These are phyloP conservation scores for Teleogryllus oceanicus DNA, from an alignment of 2,888 invertebrate genomes.

Conservation along the genomic window DNA sequence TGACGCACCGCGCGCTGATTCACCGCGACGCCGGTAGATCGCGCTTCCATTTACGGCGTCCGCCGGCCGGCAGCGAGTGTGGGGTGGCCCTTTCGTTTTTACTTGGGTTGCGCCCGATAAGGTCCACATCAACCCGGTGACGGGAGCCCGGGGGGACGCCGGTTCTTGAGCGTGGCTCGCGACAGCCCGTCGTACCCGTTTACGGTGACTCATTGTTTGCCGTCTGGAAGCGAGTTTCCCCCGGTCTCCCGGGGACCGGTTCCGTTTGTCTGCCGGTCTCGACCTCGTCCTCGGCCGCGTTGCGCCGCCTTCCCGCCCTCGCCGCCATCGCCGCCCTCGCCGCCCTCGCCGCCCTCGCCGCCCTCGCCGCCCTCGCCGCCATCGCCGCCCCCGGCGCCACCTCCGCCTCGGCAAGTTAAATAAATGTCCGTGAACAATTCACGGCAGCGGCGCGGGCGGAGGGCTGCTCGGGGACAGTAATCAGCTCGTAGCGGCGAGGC, in stretches of 20 bases:
- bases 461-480: background rate
- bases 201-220: slow-evolving; percentile 18
- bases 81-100: background rate
- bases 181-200: background rate
- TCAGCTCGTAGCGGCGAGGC: background rate
- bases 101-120: background rate
- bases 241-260: background rate
- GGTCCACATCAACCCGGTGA: background rate
- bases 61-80: background rate
- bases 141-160: background rate
- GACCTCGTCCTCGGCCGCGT: too few species aligned
- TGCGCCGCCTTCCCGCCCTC: background rate
- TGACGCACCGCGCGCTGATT: background rate
- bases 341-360: background rate
- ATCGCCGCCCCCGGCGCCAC: background rate
- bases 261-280: too few species aligned
- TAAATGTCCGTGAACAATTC: slow-evolving; percentile 18
- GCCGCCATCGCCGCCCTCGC: background rate
- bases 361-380: background rate
- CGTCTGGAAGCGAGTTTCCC: slow-evolving; percentile 6
- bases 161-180: too few species aligned
- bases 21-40: background rate
- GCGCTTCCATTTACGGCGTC: background rate
- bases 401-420: background rate
- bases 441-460: background rate